Evolutionary conservation across 2,888 invertebrate species (phyloP).

Genomic region (Hyposoter dolosus): DNA sequence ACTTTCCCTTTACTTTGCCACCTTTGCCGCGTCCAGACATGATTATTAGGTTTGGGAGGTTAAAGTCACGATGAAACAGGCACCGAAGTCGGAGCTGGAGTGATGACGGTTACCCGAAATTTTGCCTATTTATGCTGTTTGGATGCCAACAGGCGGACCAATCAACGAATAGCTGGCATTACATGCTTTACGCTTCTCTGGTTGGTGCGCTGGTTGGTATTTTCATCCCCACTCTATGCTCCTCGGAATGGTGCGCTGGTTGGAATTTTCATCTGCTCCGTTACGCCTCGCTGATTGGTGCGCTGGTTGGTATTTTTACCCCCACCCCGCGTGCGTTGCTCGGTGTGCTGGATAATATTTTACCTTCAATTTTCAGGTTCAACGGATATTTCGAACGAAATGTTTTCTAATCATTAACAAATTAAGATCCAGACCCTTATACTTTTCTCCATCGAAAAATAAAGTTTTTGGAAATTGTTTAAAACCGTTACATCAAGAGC

Average conservation of each 20-base stretch:
- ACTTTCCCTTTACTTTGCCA: conserved; percentile 30
- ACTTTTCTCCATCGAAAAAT: too few relatives aligned
- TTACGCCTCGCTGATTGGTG: neutral
- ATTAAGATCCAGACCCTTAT: too few relatives aligned
- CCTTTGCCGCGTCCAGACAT: conserved; percentile 33
- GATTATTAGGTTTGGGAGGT: neutral
- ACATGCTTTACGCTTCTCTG: neutral
- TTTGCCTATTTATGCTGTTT: neutral
- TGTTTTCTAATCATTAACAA: too few relatives aligned
- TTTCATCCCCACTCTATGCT: too few relatives aligned
- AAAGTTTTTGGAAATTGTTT: too few relatives aligned
- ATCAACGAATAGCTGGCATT: neutral
- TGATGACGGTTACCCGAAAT: neutral
- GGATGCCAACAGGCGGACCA: neutral
- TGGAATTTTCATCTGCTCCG: neutral
- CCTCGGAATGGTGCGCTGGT: too few relatives aligned
- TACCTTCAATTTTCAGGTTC: too few relatives aligned
- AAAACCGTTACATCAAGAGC: too few relatives aligned
- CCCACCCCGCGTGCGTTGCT: neutral
- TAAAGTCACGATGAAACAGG: neutral
- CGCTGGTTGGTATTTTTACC: neutral
- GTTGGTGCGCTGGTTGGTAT: neutral
- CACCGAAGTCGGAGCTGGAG: neutral
- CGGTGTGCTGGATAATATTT: too few relatives aligned
- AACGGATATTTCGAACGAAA: neutral